These are phyloP conservation scores for Penaeus vannamei DNA, from an alignment of 1,140 invertebrate species.

Conservation along the genomic window DNA sequence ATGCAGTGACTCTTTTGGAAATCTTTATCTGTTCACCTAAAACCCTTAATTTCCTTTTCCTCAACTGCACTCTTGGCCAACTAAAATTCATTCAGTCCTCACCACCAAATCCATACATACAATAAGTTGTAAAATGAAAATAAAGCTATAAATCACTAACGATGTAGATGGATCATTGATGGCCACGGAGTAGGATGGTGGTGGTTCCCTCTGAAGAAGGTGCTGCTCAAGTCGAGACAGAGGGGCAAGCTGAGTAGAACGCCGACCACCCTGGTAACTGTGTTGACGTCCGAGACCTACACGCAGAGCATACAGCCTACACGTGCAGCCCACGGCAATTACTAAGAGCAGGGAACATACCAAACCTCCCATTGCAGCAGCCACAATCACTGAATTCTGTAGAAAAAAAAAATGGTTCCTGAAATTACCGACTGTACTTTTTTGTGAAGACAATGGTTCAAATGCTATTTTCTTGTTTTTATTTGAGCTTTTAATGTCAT, in stretches of 20 bases:
- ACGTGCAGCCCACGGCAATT: conserved; percentile 50
- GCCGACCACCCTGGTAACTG: conserved; percentile 20
- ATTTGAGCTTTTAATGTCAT: too few relatives aligned
- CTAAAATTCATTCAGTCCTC: too few relatives aligned
- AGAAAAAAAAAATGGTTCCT: neutral
- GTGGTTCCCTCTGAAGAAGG: conserved; percentile 41
- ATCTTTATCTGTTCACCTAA: too few relatives aligned
- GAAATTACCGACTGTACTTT: neutral
- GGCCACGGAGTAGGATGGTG: conserved; percentile 42
- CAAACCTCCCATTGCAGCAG: conserved; percentile 53
- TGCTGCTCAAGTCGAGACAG: conserved; percentile 46
- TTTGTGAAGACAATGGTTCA: too few relatives aligned
- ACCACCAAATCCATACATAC: too few relatives aligned
- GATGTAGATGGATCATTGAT: conserved; percentile 38
- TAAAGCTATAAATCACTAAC: conserved; percentile 5
- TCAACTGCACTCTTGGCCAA: too few relatives aligned
- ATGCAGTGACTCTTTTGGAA: too few relatives aligned
- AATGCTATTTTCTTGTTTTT: too few relatives aligned
- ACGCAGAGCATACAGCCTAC: conserved; percentile 49
- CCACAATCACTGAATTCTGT: conserved; percentile 56
- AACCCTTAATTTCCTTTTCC: too few relatives aligned
- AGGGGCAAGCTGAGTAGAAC: conserved; percentile 24
- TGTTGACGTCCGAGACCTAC: conserved; percentile 20
- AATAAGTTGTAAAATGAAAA: neutral
- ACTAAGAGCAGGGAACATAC: conserved; percentile 48